Base-by-base conservation (phyloP, 2,797 vertebrate genomes). In the Galago senegalensis region DNA sequence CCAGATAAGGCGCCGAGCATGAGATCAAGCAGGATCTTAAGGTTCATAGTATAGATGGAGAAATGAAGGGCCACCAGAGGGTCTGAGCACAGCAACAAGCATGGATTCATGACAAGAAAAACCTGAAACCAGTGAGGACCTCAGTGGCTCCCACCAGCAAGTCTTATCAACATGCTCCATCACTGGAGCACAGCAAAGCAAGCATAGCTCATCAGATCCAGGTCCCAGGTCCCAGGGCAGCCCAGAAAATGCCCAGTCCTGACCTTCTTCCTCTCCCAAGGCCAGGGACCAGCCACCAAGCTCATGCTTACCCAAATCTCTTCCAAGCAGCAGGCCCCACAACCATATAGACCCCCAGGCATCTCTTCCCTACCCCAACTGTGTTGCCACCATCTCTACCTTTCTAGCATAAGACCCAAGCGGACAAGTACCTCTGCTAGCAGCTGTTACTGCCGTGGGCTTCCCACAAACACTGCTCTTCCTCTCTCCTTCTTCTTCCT, bases 401-500 rank as follows among this genome's bases (percentile, higher is more conserved):
- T 84, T 89, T 70, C 89, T 49, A 49, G 86, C 69, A 29, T 49
- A 43, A 92, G n/a, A 67, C 79, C 53, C 87, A 77, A 84, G 90
- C 7, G n/a, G 76, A 70, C 34, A 76, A 92, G 89, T 8, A 16
- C 23, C 93, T 80, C 67, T 61, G 49, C 88, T 25, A 56, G 56
- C 65, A 88, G 87, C 94, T 86, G 76, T 12, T 17, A 49, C 75
- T 53, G 29, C 16, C 17, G 25, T 65, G 34, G 79, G 56, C 65
- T 88, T 13, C 0, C 3, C 9, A 0, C 34, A 16, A 1, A 65
- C 12, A 21, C 80, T 29, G 56, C 92, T 93, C 95, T 56, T 69
- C 84, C 89, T 46, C 80, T 87, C 75, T 40, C 63, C 77, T 89
- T 76, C 91, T 63, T n/a, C 87, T 73, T 70, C 75, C 83, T 31